Evolutionary conservation across 2,888 invertebrate genomes (phyloP), one percentile per base, ranked within the genome.

Genomic region (Antitype chi): DNA sequence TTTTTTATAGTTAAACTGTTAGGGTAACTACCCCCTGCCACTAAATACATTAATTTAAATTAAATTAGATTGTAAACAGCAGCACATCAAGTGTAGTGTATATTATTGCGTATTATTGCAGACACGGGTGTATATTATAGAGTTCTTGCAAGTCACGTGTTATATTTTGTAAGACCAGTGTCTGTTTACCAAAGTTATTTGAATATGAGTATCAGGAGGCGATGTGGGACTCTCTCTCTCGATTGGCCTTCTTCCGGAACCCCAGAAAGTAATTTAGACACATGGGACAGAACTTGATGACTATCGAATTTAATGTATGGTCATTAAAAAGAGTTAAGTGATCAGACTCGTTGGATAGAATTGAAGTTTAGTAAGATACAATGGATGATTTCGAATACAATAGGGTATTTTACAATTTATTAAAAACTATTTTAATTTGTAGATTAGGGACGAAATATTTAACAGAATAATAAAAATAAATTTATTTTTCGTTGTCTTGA

Each of bases 51-150:
- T 87, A 82, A 79, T 69, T 59, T 38, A 66, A 80, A 72, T 66
- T 64, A 77, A 78, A 86, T 85, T 86, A 85, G 73, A 70, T 75
- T 71, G 78, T 85, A 86, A 86, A 87, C 69, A 87, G 78, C 80
- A 87, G 87, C 87, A 90, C 90, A 90, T 89, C 81, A 63, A 90
- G 84, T 87, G 86, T 78, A 74, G 81, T 85, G 84, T 78, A 66
- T 72, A 88, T 87, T 87, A 87, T 88, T 82, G 76, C 75, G 72
- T 87, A 89, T 89, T 88, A 87, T 86, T 88, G 78, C 83, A 81
- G 85, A 85, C 73, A 84, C 73, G 55, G 87, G 87, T 88, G 89
- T 84, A 63, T 76, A 84, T 85, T 87, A 87, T 68, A 55, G 15
- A 78, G 23, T 82, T 81, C 82, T 89, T 80, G 81, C 77, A 68